phyloP scores from a whole-genome alignment of 2,888 invertebrate species.

The Thymelicus sylvestris region DNA sequence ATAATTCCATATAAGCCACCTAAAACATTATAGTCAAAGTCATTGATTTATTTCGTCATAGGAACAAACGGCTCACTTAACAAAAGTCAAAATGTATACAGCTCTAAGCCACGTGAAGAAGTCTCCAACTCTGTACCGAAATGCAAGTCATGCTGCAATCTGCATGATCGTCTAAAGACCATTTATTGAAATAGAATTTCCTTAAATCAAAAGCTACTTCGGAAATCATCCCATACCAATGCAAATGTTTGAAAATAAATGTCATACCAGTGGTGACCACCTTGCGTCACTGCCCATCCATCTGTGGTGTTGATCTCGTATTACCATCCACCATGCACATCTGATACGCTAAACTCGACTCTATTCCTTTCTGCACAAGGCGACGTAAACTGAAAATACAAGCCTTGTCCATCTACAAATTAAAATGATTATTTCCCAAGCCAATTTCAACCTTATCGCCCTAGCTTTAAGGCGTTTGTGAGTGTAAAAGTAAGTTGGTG shows the following conservation, averaged over 20 bases:
- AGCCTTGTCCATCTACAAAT: background rate
- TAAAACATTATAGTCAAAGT: too few species aligned
- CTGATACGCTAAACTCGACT: background rate
- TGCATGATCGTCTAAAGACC: too few species aligned
- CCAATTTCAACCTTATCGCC: conserved; percentile 45
- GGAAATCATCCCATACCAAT: background rate
- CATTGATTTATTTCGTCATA: too few species aligned
- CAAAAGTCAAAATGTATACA: too few species aligned
- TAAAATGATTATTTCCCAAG: background rate
- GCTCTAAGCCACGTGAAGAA: too few species aligned
- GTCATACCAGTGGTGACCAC: conserved; percentile 34
- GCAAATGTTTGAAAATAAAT: conserved; percentile 34
- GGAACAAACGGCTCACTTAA: too few species aligned
- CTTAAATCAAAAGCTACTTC: background rate
- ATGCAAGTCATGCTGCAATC: too few species aligned
- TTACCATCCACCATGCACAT: conserved; percentile 8
- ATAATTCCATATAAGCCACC: too few species aligned
- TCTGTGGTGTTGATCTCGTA: conserved; percentile 48
- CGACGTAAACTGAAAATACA: background rate
- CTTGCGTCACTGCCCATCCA: conserved; percentile 65
- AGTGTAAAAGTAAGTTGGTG: conserved; percentile 44
- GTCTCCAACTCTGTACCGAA: too few species aligned
- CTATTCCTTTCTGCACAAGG: background rate
- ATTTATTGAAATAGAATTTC: background rate
- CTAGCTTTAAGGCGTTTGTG: conserved; percentile 19